These are phyloP conservation scores for Natator depressus DNA, from an alignment of 2,113 vertebrate genomes.

Conservation along the genomic window DNA sequence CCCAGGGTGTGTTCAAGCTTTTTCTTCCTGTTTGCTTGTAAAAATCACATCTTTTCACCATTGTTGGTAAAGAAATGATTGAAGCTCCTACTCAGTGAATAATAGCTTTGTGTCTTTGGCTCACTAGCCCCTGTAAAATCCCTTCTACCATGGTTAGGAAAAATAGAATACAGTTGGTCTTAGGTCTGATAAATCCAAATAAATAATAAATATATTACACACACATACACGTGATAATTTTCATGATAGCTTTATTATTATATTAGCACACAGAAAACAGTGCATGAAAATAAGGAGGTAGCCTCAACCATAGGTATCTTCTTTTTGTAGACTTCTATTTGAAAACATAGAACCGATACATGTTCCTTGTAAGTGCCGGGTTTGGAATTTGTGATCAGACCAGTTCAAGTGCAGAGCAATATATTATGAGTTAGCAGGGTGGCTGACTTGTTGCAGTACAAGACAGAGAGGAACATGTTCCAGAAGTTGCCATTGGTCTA, in stretches of 20 bases:
- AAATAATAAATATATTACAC: neutral
- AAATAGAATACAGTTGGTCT: neutral
- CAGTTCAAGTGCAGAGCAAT: neutral
- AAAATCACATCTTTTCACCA: constrained; percentile 78
- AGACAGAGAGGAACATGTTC: neutral
- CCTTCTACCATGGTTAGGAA: constrained; percentile 35
- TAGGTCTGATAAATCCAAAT: constrained; percentile 38
- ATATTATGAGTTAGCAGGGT: fast-evolving
- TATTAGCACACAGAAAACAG: neutral
- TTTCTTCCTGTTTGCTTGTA: constrained; percentile 79
- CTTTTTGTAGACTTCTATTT: neutral
- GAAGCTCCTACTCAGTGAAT: constrained; percentile 36
- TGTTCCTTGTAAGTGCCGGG: neutral
- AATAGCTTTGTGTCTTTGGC: constrained; percentile 61
- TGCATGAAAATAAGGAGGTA: neutral
- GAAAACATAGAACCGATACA: constrained; percentile 10
- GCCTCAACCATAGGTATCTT: neutral
- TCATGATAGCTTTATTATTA: neutral
- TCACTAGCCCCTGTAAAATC: constrained; percentile 56
- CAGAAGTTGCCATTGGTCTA: constrained; percentile 45
- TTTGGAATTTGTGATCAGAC: constrained; percentile 20
- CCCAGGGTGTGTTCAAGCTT: constrained; percentile 79
- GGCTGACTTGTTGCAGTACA: neutral
- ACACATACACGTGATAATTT: neutral
- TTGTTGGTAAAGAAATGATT: constrained; percentile 55